Percentiles rank a stretch among this genome's conserved stretches.
Evolutionary conservation across 1,140 invertebrate species (phyloP).

Genomic region (Bradynema listronoti): DNA sequence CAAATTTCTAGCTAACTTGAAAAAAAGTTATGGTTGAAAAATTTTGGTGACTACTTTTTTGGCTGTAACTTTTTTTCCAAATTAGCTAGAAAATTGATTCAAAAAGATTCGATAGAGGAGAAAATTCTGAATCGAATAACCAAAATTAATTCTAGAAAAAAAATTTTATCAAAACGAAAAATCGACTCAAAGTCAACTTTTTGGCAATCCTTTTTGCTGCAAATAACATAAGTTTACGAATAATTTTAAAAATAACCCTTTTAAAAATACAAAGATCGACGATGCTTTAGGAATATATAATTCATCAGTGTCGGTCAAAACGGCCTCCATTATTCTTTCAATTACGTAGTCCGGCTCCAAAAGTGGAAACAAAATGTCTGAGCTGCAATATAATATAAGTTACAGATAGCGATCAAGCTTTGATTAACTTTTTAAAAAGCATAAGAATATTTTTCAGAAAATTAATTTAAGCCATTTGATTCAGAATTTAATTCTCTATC

Average conservation of each 20-base stretch:
- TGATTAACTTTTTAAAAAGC: too few relatives aligned
- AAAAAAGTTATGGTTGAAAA: too few relatives aligned
- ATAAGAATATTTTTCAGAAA: too few relatives aligned
- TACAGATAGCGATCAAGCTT: too few relatives aligned
- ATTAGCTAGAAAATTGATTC: not conserved
- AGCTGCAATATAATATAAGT: slow-evolving; percentile 29
- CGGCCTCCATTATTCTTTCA: slow-evolving; percentile 72
- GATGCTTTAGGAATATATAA: slow-evolving; percentile 68
- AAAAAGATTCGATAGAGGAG: too few relatives aligned
- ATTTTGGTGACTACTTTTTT: too few relatives aligned
- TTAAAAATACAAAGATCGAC: slow-evolving; percentile 36
- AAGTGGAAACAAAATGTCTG: slow-evolving; percentile 70
- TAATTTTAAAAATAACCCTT: slow-evolving; percentile 18
- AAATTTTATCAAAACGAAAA: not conserved
- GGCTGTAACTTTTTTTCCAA: not conserved
- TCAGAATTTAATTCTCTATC: too few relatives aligned
- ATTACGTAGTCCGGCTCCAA: slow-evolving; percentile 78
- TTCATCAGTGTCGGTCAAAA: slow-evolving; percentile 72
- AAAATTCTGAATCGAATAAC: too few relatives aligned
- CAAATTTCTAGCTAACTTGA: too few relatives aligned
- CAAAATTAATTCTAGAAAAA: not conserved
- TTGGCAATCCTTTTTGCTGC: too few relatives aligned
- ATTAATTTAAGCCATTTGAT: too few relatives aligned
- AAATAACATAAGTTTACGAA: not conserved
- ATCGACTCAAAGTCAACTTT: too few relatives aligned